Percentiles rank a stretch among this genome's conserved stretches.
Conservation (phyloP, 2,888 invertebrate genomes). For the Caenorhabditis sp. region DNA sequence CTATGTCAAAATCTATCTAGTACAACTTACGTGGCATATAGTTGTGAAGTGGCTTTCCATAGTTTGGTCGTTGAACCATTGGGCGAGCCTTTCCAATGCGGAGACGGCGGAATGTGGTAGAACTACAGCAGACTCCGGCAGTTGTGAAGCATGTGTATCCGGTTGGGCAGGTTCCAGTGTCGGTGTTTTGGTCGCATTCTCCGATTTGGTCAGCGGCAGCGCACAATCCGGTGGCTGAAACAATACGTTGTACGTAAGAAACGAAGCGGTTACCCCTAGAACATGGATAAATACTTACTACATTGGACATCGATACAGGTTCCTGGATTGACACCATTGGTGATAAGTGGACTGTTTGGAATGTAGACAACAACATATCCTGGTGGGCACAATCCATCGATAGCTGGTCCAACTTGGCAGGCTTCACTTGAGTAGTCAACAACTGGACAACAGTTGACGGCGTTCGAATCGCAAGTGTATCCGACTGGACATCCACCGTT, state of each 20-base stretch:
- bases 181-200: conserved; percentile 49
- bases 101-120: conserved; percentile 38
- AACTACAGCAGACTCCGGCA: conserved; percentile 49
- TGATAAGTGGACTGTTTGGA: conserved; percentile 37
- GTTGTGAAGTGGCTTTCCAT: conserved; percentile 49
- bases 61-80: conserved; percentile 31
- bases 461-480: conserved; percentile 56
- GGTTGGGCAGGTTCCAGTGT: conserved; percentile 52
- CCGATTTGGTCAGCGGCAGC: conserved; percentile 43
- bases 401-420: conserved; percentile 51
- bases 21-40: conserved; percentile 55
- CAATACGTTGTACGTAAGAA: background rate
- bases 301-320: conserved; percentile 50
- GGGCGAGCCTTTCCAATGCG: conserved; percentile 23
- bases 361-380: conserved; percentile 51
- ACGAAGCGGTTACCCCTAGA: background rate
- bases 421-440: conserved; percentile 35
- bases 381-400: conserved; percentile 57
- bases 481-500: conserved; percentile 49
- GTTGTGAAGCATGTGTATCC: conserved; percentile 52
- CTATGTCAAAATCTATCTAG: background rate
- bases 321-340: conserved; percentile 45
- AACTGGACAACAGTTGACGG: conserved; percentile 55
- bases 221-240: conserved; percentile 56
- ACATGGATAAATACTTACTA: conserved; percentile 34